Conservation (phyloP, 2,113 vertebrate species). For the Chaetura pelagica region DNA sequence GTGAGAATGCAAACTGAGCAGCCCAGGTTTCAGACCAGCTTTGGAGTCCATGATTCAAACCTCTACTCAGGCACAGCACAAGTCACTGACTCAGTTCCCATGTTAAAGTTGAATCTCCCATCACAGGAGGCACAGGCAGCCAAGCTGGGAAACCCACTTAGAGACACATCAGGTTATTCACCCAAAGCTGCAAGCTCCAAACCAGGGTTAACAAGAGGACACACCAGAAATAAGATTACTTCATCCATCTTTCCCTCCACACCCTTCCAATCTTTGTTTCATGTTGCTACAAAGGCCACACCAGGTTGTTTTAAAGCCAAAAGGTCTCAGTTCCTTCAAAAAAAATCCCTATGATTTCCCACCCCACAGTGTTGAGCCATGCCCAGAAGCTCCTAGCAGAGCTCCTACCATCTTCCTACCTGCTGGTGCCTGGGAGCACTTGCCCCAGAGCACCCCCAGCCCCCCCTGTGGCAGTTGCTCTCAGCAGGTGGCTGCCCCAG, state of each 20-base stretch:
- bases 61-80: background rate
- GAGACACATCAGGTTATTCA: fast-evolving
- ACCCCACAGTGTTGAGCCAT: fast-evolving
- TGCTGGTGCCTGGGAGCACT: background rate
- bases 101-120: background rate
- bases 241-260: background rate
- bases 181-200: background rate
- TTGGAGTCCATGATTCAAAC: background rate
- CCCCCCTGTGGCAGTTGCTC: background rate
- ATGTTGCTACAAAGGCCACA: background rate
- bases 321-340: background rate
- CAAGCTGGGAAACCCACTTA: background rate
- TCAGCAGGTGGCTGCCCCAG: slow-evolving; percentile 17
- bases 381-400: background rate
- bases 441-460: background rate
- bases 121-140: background rate
- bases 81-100: background rate
- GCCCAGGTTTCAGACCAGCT: background rate
- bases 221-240: background rate
- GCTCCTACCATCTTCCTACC: fast-evolving
- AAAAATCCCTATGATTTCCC: background rate
- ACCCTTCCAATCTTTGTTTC: background rate
- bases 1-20: background rate
- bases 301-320: background rate
- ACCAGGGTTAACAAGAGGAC: background rate